phyloP scores from a whole-genome alignment of 2,797 vertebrate species.

The Eutrigla gurnardus region DNA sequence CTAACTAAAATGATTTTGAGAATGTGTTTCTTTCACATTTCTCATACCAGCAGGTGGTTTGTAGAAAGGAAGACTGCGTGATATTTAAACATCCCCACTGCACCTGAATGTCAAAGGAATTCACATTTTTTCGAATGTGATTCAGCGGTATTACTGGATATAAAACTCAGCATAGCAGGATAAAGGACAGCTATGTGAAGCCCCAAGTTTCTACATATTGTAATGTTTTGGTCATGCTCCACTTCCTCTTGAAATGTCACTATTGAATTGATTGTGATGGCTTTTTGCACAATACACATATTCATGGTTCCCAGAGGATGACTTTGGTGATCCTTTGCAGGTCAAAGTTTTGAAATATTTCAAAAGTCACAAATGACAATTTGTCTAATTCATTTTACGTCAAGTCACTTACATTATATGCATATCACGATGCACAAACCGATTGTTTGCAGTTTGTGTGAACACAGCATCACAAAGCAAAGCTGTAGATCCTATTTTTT shows the following conservation, averaged over 20 bases:
- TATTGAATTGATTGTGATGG: background rate
- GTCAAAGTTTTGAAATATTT: background rate
- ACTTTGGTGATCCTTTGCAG: background rate
- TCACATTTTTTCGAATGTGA: background rate
- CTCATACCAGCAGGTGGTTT: slow-evolving; percentile 8
- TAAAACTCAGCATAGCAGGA: background rate
- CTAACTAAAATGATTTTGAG: background rate
- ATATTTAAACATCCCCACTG: background rate
- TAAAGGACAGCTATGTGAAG: background rate
- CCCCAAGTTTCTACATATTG: background rate
- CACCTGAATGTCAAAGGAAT: slow-evolving; percentile 4
- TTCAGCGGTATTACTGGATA: background rate
- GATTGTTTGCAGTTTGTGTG: no score
- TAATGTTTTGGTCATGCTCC: background rate
- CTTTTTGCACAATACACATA: background rate
- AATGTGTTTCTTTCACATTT: slow-evolving; percentile 6
- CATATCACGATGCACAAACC: no score
- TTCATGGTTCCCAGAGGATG: background rate
- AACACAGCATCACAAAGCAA: background rate
- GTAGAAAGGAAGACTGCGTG: background rate
- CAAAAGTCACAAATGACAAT: no score
- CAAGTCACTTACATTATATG: no score
- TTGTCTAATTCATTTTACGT: no score
- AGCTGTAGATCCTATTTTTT: no score
- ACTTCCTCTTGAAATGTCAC: background rate